Percentiles rank a stretch among this genome's conserved stretches.
Evolutionary conservation across 64 coral and sea anemone species (phyloP).

Genomic region (Cladopsammia gracilis): DNA sequence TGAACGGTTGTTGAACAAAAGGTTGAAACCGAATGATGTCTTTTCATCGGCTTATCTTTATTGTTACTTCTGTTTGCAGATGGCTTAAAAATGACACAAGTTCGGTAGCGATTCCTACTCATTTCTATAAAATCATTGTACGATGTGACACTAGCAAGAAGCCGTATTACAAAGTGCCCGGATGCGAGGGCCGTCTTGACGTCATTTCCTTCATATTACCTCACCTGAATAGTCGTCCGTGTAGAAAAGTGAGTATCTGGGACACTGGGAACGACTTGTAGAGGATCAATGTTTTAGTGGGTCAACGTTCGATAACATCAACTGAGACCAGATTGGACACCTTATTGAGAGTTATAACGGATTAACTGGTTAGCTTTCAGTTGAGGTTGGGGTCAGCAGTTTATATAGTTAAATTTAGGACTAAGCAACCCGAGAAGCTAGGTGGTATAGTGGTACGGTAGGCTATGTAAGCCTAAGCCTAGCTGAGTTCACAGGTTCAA

Average conservation of each 20-base stretch:
- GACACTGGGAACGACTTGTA: not conserved
- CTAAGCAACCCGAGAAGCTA: too few relatives aligned
- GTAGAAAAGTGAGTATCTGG: not conserved
- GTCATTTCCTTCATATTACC: constrained; percentile 84
- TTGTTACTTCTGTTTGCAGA: not conserved
- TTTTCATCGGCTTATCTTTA: not conserved
- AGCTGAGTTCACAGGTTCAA: too few relatives aligned
- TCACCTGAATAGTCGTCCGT: constrained; percentile 1
- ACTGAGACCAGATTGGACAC: too few relatives aligned
- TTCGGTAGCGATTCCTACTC: constrained; percentile 84
- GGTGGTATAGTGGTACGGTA: too few relatives aligned
- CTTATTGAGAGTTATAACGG: too few relatives aligned
- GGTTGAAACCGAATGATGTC: too few relatives aligned
- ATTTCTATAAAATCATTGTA: constrained; percentile 83
- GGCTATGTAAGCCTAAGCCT: too few relatives aligned
- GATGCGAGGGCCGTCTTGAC: constrained; percentile 84
- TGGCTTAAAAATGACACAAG: constrained; percentile 76
- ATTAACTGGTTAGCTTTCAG: too few relatives aligned
- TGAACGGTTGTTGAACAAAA: too few relatives aligned
- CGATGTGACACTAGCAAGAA: constrained; percentile 64
- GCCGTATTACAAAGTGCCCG: constrained; percentile 66
- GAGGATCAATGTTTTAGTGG: not conserved
- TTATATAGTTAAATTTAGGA: too few relatives aligned
- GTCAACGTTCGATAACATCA: too few relatives aligned
- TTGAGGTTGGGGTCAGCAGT: too few relatives aligned